Evolutionary conservation across 2,113 vertebrate species (phyloP).

Genomic region (Anser cygnoides): DNA sequence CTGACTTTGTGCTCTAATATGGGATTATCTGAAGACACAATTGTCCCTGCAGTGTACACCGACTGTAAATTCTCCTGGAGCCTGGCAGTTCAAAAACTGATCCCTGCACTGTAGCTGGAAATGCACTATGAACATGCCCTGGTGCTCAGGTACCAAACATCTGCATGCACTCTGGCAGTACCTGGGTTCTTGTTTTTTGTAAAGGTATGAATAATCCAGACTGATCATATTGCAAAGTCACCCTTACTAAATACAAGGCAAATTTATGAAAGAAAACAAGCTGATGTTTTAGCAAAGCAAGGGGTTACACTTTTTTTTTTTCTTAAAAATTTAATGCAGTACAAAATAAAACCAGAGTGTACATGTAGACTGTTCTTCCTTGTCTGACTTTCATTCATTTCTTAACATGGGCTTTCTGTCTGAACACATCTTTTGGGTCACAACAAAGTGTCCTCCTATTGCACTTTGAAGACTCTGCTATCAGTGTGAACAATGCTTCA

Average conservation of each 20-base stretch:
- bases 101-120: neutral
- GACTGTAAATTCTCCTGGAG: neutral
- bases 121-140: neutral
- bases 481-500: neutral
- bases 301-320: neutral
- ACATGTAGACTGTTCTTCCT: neutral
- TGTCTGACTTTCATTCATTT: neutral
- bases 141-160: neutral
- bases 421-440: neutral
- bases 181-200: neutral
- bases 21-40: neutral
- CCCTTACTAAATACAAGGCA: neutral
- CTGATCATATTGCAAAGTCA: neutral
- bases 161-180: neutral
- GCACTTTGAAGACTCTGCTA: neutral
- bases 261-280: neutral
- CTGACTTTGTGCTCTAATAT: neutral
- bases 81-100: neutral
- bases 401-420: neutral
- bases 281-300: neutral
- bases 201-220: neutral
- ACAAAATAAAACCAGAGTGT: neutral
- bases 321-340: neutral
- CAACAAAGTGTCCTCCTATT: neutral
- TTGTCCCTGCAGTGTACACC: neutral